Base-by-base conservation (phyloP, 1,140 invertebrate species). In the Riptortus pedestris region DNA sequence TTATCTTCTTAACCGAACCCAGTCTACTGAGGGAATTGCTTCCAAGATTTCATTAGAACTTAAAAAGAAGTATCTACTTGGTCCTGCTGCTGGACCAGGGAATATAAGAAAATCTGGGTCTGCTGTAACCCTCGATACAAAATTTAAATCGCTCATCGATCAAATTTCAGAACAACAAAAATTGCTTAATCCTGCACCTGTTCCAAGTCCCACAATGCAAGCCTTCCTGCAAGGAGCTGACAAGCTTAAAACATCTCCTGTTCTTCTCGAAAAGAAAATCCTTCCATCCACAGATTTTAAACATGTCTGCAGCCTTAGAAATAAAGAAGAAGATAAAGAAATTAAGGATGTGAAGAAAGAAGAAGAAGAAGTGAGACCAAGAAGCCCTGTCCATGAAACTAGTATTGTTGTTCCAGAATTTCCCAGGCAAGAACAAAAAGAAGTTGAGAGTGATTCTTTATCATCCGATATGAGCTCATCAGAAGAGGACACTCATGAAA, bases 91-190 rank as follows among this genome's bases (percentile, higher is more conserved):
- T 18, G 77, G 76, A 0, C 76, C 82, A 5, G 79, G 78, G n/a
- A 78, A 80, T 0, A 84, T 90, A 4, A 81, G 86, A 68, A 91
- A 90, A 70, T 91, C 88, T 0, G 88, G 87, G n/a, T 91, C 89
- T 20, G 84, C 88, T 0, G 87, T 88, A 0, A 86, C 88, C 60
- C 78, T 93, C 9, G 90, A 92, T 70, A 88, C 86, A 1, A 86
- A 87, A 70, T 80, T 93, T 51, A 85, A 88, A 74, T 87, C 83
- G 52, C 85, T 93, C 66, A 83, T 89, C 38, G 88, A 86, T 27
- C 87, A 85, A 62, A 93, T 93, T 64, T 90, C 89, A 0, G 90
- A 93, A 71, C 87, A 90, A 68, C 91, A 94, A 71, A 93, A 93
- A 70, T 74, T 92, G 64, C 71, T 93, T 33, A 87, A 91, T 73